Evolutionary conservation across 2,888 invertebrate genomes (phyloP).

Genomic region (Flexamia atlantica): DNA sequence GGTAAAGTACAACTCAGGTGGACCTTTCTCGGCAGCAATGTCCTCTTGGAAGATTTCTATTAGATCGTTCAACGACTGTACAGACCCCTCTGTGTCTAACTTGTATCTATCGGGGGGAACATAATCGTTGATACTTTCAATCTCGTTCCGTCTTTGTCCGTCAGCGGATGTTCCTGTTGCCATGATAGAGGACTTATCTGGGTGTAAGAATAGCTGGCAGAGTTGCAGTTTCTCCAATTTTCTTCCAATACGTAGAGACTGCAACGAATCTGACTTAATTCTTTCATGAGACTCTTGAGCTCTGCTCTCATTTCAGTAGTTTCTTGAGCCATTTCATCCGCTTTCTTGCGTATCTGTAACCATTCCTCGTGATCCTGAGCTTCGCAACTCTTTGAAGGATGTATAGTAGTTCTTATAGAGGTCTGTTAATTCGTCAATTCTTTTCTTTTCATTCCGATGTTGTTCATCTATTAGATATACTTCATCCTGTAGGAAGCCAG

Average conservation of each 20-base stretch:
- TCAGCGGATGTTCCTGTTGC: slow-evolving; percentile 55
- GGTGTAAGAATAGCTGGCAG: slow-evolving; percentile 59
- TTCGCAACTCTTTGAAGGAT: slow-evolving; percentile 61
- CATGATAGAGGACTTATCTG: slow-evolving; percentile 62
- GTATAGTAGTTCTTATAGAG: slow-evolving; percentile 50
- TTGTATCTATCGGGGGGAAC: slow-evolving; percentile 57
- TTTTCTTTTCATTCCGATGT: slow-evolving; percentile 50
- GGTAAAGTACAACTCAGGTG: slow-evolving; percentile 66
- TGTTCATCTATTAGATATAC: slow-evolving; percentile 61
- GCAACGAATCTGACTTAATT: slow-evolving; percentile 58
- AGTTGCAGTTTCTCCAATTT: slow-evolving; percentile 62
- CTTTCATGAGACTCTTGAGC: slow-evolving; percentile 54
- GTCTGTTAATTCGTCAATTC: slow-evolving; percentile 36
- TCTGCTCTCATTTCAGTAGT: slow-evolving; percentile 56
- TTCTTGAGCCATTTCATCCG: slow-evolving; percentile 54
- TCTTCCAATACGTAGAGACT: slow-evolving; percentile 61
- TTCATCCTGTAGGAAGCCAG: slow-evolving; percentile 62
- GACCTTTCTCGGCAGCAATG: slow-evolving; percentile 56
- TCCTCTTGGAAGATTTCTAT: slow-evolving; percentile 60
- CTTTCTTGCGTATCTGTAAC: slow-evolving; percentile 43
- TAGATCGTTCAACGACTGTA: slow-evolving; percentile 55
- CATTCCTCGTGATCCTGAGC: slow-evolving; percentile 58
- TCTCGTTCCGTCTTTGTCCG: slow-evolving; percentile 43
- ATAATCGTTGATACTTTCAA: slow-evolving; percentile 32
- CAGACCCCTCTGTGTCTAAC: slow-evolving; percentile 54